Conservation (phyloP, 2,888 invertebrate genomes). For the Ophion costatus region DNA sequence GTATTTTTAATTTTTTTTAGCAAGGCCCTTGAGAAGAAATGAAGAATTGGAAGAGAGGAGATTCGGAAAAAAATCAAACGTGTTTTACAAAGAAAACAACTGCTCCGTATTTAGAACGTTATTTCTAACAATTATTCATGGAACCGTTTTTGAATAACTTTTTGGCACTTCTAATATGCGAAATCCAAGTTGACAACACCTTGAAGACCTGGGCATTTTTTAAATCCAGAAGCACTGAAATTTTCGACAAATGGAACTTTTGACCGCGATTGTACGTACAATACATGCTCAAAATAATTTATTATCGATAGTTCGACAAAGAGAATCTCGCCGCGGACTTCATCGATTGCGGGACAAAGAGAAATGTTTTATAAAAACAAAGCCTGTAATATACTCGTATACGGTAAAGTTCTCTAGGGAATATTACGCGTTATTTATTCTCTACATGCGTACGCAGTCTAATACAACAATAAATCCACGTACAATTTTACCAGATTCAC, state of each 20-base stretch:
- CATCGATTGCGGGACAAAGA: neutral
- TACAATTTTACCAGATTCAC: neutral
- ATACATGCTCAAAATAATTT: neutral
- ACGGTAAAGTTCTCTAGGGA: conserved; percentile 31
- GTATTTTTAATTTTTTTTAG: neutral
- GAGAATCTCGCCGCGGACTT: neutral
- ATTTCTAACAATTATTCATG: neutral
- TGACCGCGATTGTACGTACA: neutral
- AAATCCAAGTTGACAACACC: too few relatives aligned
- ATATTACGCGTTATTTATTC: conserved; percentile 49
- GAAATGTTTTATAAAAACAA: conserved; percentile 34
- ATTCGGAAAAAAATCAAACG: too few relatives aligned
- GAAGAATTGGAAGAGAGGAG: neutral
- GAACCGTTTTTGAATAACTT: neutral
- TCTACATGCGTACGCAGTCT: conserved; percentile 20
- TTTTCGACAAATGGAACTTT: neutral
- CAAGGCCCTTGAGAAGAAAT: neutral
- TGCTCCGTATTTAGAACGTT: neutral
- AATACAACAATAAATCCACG: neutral
- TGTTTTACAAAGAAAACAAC: neutral
- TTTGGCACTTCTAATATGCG: neutral
- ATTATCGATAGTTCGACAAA: neutral
- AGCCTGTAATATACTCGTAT: conserved; percentile 38
- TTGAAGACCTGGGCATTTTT: too few relatives aligned
- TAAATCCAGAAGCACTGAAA: neutral